Base-by-base conservation (phyloP, 2,797 vertebrate species). In the Lithobates sylvaticus region DNA sequence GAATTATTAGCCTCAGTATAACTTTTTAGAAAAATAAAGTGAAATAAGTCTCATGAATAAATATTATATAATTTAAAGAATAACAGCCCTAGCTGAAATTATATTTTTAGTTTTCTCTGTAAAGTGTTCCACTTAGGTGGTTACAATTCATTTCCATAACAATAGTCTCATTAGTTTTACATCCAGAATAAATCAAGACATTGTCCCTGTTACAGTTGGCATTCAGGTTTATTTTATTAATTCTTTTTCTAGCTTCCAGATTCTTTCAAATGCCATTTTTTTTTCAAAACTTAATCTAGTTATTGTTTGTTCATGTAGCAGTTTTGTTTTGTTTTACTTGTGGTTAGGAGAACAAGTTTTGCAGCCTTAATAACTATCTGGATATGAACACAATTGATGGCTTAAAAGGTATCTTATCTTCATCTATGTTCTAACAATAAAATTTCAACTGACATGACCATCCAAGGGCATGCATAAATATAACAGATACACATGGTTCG, bases 91-190 rank as follows among this genome's bases (percentile, higher is more conserved):
- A 27, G n/a, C 26, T 70, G 26, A 2, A 70, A 29, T 23, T 78
- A 6, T 68, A 13, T 70, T 79, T 70, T 69, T 61, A 61, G 54
- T 23, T 61, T 61, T 23, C 10, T 68, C 21, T 47, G 27, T 42
- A 47, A 89, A 88, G 87, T 77, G 77, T 87, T 90, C 83, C 84
- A 64, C 89, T 73, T 89, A 90, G 87, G 87, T 88, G 78, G 80
- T 70, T 83, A 47, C 88, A 84, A 89, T 85, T 90, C 82, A 91
- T 92, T 93, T 91, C 89, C 92, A 90, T 89, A 90, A 91, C 88
- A 79, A 75, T 89, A 86, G 86, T 54, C 75, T 64, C 88, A 88
- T 89, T 90, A 91, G 23, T 88, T 91, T 89, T 87, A 72, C 83
- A 72, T 47, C 86, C 88, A 91, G 64, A 76, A 88, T 87, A 88